These are phyloP conservation scores for Brachionus angularis DNA, from an alignment of 1,140 invertebrate species.

Conservation along the genomic window DNA sequence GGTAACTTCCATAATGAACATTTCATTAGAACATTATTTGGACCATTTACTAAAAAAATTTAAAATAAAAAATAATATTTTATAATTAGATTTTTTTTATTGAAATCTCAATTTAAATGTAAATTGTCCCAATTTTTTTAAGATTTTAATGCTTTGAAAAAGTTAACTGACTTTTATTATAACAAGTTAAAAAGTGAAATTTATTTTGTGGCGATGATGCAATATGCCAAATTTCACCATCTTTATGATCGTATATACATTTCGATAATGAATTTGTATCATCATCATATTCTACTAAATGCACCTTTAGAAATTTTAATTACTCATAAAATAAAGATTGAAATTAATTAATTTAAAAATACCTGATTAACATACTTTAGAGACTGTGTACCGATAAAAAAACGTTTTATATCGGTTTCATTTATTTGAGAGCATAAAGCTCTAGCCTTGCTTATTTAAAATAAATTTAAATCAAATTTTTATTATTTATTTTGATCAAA, in stretches of 20 bases:
- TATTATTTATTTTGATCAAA: no score
- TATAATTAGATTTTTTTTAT: no score
- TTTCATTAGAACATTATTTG: slow-evolving; percentile 3
- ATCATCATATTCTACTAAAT: slow-evolving; percentile 42
- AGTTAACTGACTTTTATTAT: not conserved
- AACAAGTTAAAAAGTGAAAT: slow-evolving; percentile 38
- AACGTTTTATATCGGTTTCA: slow-evolving; percentile 26
- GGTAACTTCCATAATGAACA: slow-evolving; percentile 28
- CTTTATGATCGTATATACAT: slow-evolving; percentile 34
- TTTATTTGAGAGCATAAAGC: slow-evolving; percentile 26
- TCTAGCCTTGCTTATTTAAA: not conserved
- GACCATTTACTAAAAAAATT: not conserved
- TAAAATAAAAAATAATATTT: no score
- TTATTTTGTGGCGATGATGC: slow-evolving; percentile 38
- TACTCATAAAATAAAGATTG: not conserved
- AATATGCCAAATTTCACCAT: slow-evolving; percentile 43
- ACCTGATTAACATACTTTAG: slow-evolving; percentile 38
- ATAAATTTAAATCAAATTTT: not conserved
- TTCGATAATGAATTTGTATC: slow-evolving; percentile 3
- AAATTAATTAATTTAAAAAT: not conserved
- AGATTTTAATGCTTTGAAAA: not conserved
- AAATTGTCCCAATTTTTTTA: not conserved
- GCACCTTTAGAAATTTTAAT: not conserved
- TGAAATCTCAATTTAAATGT: no score
- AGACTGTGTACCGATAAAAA: slow-evolving; percentile 33